Evolutionary conservation across 1,140 invertebrate genomes (phyloP), one percentile per base, ranked within the genome.

Genomic region (Wasmannia auropunctata): DNA sequence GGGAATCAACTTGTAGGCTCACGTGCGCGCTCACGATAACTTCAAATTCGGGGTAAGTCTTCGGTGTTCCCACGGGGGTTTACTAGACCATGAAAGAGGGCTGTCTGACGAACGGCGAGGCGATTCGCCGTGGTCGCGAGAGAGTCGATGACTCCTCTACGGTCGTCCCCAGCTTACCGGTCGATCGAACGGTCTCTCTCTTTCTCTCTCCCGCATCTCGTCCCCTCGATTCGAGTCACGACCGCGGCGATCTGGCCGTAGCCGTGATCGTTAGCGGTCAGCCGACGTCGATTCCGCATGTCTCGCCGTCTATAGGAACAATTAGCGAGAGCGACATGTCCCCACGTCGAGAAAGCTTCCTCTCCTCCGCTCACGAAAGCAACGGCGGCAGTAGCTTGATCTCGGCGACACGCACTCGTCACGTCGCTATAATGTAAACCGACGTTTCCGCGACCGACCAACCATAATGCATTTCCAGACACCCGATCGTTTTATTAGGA

Each of bases 291-390:
- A 80, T 87, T 74, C 65, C 22, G 16, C 22, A 11, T 34, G 51
- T 62, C 75, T 70, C 46, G 25, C 54, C 37, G 69, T 87, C 85
- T 85, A 69, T 90, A 88, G 67, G 75, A 90, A 90, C 89, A 90
- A 90, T 90, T 90, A 90, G 34, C 56, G 34, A 43, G 58, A n/a
- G 14, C 16, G 43, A 49, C 31, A 22, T 40, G 16, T 34, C 31
- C 51, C n/a, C 28, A 51, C 25, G 40, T 63, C n/a, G n/a, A 58
- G 25, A 46, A 46, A 72, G 8, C 76, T n/a, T 60, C n/a, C 11
- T 79, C 43, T 56, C 10, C 28, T 49, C 43, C 54, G 14, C 51
- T 49, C 56, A 60, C 34, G 49, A 89, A 63, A 69, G 72, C 31
- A 60, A 63, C 5, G 5, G 22, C 16, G 7, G 40, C 22, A 4